These are phyloP conservation scores for Carduelis carduelis DNA, from an alignment of 2,797 vertebrate species.

Conservation along the genomic window DNA sequence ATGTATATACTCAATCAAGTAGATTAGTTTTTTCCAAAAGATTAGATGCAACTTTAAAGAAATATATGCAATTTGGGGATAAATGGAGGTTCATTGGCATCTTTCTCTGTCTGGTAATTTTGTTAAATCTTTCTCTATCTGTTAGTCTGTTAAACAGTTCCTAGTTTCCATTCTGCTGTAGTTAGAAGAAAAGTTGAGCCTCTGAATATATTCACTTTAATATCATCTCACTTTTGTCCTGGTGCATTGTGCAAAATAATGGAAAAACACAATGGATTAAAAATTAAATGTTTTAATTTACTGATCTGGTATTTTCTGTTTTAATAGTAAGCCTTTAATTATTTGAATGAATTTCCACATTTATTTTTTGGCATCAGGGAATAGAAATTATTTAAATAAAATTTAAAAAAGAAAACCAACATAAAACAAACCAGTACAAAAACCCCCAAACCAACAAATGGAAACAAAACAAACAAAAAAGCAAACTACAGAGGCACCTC, in stretches of 20 bases:
- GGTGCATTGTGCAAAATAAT: not conserved
- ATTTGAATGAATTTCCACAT: not conserved
- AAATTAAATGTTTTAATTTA: not conserved
- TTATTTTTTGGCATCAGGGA: not conserved
- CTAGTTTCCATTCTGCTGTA: not conserved
- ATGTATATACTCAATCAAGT: not conserved
- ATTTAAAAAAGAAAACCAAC: not conserved
- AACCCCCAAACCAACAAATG: not conserved
- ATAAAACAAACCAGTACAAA: not conserved
- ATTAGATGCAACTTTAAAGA: not conserved
- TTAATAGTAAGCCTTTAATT: not conserved
- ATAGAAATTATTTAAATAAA: not conserved
- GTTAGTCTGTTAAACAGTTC: not conserved
- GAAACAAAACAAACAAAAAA: not conserved
- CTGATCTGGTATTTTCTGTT: not conserved
- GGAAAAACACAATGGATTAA: not conserved
- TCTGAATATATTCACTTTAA: not conserved
- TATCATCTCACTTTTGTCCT: not conserved
- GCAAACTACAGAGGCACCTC: not conserved
- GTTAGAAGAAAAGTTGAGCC: not conserved
- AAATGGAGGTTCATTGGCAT: not conserved
- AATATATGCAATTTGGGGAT: not conserved
- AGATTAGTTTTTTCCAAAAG: not conserved
- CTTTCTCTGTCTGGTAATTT: not conserved
- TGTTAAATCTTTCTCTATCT: not conserved